These are phyloP conservation scores for Phania funesta DNA, from an alignment of 2,888 invertebrate species.

Conservation along the genomic window DNA sequence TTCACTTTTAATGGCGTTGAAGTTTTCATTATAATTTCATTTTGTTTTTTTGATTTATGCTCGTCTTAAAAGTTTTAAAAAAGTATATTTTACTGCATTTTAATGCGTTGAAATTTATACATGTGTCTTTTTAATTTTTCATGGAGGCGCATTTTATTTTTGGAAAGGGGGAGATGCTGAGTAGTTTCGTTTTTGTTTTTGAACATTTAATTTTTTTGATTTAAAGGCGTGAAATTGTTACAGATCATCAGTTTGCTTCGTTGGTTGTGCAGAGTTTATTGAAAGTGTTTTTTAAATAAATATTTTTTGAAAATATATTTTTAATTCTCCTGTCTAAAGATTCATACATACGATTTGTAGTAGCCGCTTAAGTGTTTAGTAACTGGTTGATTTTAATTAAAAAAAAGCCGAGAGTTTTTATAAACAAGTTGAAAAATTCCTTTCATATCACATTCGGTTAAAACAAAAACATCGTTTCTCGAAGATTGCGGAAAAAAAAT, in stretches of 20 bases:
- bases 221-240: constrained; percentile 67
- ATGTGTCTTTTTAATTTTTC: constrained; percentile 54
- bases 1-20: constrained; percentile 39
- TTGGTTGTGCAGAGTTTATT: neutral
- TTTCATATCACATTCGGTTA: too few species aligned
- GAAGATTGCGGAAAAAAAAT: too few species aligned
- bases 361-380: too few species aligned
- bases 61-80: constrained; percentile 73
- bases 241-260: constrained; percentile 61
- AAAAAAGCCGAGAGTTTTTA: too few species aligned
- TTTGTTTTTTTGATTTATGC: constrained; percentile 75
- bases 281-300: constrained; percentile 13
- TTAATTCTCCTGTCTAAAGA: neutral
- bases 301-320: constrained; percentile 17
- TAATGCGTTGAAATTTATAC: constrained; percentile 72
- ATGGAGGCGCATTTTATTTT: constrained; percentile 65
- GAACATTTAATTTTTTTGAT: constrained; percentile 14
- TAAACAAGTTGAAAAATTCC: too few species aligned
- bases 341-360: too few species aligned
- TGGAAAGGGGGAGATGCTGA: constrained; percentile 53
- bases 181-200: constrained; percentile 48
- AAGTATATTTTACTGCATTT: constrained; percentile 76
- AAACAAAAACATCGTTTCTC: too few species aligned
- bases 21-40: constrained; percentile 36
- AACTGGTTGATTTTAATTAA: too few species aligned